Percentiles rank a stretch among this genome's conserved stretches.
Conservation (phyloP, 2,113 vertebrate species). For the Empidonax alnorum region DNA sequence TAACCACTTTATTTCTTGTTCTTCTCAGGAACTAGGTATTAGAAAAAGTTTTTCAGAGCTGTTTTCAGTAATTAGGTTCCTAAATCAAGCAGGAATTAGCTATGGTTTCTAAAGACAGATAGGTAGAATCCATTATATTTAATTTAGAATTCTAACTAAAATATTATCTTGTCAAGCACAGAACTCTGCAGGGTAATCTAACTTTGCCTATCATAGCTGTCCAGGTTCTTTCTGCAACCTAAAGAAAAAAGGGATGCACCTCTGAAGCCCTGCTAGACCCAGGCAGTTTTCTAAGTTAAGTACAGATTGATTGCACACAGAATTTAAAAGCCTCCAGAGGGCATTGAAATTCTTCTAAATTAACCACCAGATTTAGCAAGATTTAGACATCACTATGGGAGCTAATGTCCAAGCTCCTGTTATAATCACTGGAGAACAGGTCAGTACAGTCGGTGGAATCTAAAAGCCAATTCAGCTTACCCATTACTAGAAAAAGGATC, state of each 20-base stretch:
- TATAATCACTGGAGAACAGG: neutral
- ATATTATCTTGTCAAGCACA: neutral
- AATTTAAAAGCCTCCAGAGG: neutral
- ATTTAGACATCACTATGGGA: neutral
- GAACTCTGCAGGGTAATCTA: neutral
- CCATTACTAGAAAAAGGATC: neutral
- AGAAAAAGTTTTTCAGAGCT: neutral
- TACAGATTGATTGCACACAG: neutral
- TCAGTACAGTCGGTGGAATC: neutral
- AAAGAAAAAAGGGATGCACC: neutral
- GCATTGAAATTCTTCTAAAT: neutral
- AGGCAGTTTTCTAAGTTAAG: neutral
- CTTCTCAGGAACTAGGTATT: neutral
- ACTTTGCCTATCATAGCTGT: neutral
- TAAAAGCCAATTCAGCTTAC: neutral
- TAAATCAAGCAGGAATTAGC: neutral
- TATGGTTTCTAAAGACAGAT: neutral
- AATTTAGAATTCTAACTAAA: constrained; percentile 4
- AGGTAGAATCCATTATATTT: neutral
- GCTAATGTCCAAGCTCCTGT: neutral
- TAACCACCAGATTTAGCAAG: neutral
- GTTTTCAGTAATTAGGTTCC: neutral
- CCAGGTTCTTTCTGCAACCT: neutral
- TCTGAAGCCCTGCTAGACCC: neutral
- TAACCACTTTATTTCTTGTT: neutral